phyloP scores from a whole-genome alignment of 1,140 invertebrate species.

The Zaprionus inermis region DNA sequence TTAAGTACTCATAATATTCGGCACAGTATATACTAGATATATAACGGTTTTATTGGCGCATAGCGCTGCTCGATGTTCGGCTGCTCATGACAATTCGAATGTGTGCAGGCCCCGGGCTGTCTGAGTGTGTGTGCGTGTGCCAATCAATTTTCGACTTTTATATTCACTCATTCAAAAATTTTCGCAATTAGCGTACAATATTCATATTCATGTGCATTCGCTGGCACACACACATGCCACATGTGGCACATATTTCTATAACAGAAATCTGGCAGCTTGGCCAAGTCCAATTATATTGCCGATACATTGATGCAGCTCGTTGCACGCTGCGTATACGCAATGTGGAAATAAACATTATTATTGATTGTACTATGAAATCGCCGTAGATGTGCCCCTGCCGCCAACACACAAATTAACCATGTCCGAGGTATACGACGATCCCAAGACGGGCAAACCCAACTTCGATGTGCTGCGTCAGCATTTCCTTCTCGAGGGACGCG shows the following conservation, averaged over 20 bases:
- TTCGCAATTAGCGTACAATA: conserved; percentile 67
- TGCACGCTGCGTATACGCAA: conserved; percentile 39
- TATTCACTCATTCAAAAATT: conserved; percentile 76
- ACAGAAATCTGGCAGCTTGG: conserved; percentile 58
- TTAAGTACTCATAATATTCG: conserved; percentile 51
- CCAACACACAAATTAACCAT: conserved; percentile 98
- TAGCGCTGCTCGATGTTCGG: conserved; percentile 41
- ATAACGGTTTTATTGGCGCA: conserved; percentile 62
- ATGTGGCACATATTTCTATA: conserved; percentile 29
- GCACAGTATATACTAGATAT: conserved; percentile 23
- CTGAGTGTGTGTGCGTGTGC: conserved; percentile 57
- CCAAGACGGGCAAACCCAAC: conserved; percentile 94
- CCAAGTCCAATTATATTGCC: conserved; percentile 61
- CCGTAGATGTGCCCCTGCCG: conserved; percentile 94
- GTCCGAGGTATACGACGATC: conserved; percentile 97
- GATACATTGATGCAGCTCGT: conserved; percentile 56
- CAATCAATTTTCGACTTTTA: conserved; percentile 81
- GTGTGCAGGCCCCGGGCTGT: conserved; percentile 25
- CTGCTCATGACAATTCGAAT: conserved; percentile 70
- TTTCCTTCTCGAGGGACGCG: conserved; percentile 98
- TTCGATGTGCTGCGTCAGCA: conserved; percentile 99
- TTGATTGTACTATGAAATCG: neutral
- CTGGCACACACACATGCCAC: conserved; percentile 32
- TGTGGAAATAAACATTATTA: neutral
- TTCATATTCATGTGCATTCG: conserved; percentile 64